These are phyloP conservation scores for Plecturocebus donacophilus DNA, from an alignment of 2,113 vertebrate genomes.

Conservation along the genomic window DNA sequence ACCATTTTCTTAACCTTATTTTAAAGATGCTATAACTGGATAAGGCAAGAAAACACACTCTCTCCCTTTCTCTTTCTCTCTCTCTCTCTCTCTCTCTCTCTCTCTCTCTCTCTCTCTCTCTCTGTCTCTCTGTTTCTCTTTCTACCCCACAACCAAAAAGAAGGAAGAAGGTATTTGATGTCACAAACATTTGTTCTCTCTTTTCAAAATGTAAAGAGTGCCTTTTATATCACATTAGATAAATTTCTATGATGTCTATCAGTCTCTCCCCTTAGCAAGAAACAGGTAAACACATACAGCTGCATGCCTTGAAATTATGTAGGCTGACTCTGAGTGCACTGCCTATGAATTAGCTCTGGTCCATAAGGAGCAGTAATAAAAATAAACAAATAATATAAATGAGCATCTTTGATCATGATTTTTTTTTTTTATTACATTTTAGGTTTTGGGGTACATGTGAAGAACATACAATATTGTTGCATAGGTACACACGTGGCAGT, in stretches of 20 bases:
- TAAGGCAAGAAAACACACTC: background rate
- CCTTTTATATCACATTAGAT: constrained; percentile 49
- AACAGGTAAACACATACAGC: constrained; percentile 45
- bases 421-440: no score
- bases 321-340: no score
- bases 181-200: constrained; percentile 15
- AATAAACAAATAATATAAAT: background rate
- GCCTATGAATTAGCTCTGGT: no score
- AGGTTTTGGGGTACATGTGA: no score
- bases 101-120: no score
- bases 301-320: background rate
- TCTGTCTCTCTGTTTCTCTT: background rate
- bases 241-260: constrained; percentile 42
- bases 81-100: no score
- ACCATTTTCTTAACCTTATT: background rate
- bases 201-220: constrained; percentile 36
- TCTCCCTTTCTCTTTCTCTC: no score
- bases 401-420: constrained; percentile 30
- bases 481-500: no score
- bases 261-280: constrained; percentile 10
- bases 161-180: background rate
- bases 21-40: background rate
- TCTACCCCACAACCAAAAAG: no score
- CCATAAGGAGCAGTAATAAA: no score
- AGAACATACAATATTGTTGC: no score